Evolutionary conservation across 2,888 invertebrate genomes (phyloP).

Genomic region (Standfussiana lucernea): DNA sequence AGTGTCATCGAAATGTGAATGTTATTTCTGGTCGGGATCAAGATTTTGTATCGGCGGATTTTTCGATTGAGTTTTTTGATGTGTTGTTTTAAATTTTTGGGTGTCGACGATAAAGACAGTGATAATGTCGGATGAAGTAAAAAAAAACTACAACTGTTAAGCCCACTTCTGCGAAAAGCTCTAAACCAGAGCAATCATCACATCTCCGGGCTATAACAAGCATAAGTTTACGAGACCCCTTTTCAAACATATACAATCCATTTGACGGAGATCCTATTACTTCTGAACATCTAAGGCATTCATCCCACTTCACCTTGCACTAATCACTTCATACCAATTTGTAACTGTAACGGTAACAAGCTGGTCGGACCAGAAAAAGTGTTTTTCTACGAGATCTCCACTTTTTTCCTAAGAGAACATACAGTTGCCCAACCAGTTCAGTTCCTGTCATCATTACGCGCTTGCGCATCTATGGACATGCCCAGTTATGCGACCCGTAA

Average conservation of each 20-base stretch:
- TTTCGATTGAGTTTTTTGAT: slow-evolving; percentile 28
- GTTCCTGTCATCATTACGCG: slow-evolving; percentile 80
- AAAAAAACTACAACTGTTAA: background rate
- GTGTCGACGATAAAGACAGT: background rate
- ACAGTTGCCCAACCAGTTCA: slow-evolving; percentile 74
- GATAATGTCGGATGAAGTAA: background rate
- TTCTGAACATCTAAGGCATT: slow-evolving; percentile 23
- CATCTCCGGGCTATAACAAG: slow-evolving; percentile 6
- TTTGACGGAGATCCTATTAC: slow-evolving; percentile 27
- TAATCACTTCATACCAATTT: slow-evolving; percentile 64
- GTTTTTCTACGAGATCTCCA: slow-evolving; percentile 57
- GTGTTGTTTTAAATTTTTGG: slow-evolving; percentile 16
- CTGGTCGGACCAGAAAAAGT: slow-evolving; percentile 61
- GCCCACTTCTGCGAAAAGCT: slow-evolving; percentile 29
- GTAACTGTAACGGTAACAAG: slow-evolving; percentile 61
- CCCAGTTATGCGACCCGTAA: slow-evolving; percentile 64
- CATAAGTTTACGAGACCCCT: slow-evolving; percentile 19
- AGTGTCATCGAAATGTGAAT: slow-evolving; percentile 58
- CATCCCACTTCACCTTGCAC: slow-evolving; percentile 45
- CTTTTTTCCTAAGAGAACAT: slow-evolving; percentile 67
- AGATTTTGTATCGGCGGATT: slow-evolving; percentile 49
- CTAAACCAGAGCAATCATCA: background rate
- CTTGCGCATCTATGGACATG: slow-evolving; percentile 69
- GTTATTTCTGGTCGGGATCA: slow-evolving; percentile 53
- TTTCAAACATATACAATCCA: slow-evolving; percentile 3